A percentile compares a stretch with the other conserved stretches of the same genome.
Evolutionary conservation across 2,888 invertebrate genomes (phyloP).

Genomic region (Gibbula magus): DNA sequence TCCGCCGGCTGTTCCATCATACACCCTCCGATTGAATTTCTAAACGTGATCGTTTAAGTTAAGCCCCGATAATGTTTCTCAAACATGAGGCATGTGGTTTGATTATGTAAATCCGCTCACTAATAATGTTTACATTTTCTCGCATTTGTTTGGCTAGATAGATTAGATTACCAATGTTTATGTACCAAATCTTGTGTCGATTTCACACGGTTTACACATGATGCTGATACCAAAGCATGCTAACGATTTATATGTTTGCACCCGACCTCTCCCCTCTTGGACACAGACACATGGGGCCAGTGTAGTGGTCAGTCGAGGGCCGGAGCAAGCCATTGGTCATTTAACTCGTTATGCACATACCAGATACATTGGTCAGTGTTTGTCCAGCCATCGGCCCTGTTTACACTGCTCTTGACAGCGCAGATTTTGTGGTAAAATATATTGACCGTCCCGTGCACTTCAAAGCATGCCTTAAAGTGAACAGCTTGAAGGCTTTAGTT

Average conservation of each 20-base stretch:
- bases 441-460: neutral
- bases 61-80: neutral
- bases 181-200: neutral
- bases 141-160: neutral
- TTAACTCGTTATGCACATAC: neutral
- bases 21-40: neutral
- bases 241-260: constrained; percentile 17
- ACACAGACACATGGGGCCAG: neutral
- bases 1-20: neutral
- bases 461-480: too few relatives aligned
- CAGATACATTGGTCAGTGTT: neutral
- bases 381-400: neutral
- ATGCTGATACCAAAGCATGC: neutral
- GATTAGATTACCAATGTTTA: neutral
- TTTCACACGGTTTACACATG: constrained; percentile 7
- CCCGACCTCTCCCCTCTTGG: neutral
- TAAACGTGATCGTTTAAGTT: neutral
- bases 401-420: neutral
- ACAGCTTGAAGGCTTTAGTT: too few relatives aligned
- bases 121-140: constrained; percentile 5
- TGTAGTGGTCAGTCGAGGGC: constrained; percentile 8
- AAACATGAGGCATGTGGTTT: constrained; percentile 3
- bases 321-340: neutral
- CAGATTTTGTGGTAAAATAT: neutral
- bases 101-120: constrained; percentile 5